Conservation (phyloP, 2,888 invertebrate genomes). For the Hydriomena furcata region DNA sequence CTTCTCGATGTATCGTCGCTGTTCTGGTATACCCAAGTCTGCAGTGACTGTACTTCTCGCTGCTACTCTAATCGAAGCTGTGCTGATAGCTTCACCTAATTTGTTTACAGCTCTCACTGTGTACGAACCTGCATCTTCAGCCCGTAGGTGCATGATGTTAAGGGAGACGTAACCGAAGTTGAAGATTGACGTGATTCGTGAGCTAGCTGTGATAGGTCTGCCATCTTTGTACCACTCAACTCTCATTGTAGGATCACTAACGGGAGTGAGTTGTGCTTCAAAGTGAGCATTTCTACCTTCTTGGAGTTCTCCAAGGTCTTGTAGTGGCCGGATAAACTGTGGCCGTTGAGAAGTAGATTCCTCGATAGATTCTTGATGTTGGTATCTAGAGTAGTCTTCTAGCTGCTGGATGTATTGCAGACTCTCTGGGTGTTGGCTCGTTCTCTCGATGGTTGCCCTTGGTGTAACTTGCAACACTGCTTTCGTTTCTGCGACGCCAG, state of each 20-base stretch:
- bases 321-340: conserved; percentile 93
- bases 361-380: conserved; percentile 92
- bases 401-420: conserved; percentile 95
- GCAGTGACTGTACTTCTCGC: conserved; percentile 92
- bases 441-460: conserved; percentile 92
- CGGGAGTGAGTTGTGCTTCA: conserved; percentile 95
- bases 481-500: conserved; percentile 94
- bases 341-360: conserved; percentile 92
- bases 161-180: conserved; percentile 99
- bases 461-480: conserved; percentile 91
- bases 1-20: conserved; percentile 95
- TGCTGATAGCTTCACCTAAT: conserved; percentile 94
- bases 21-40: conserved; percentile 95
- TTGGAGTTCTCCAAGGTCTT: conserved; percentile 92
- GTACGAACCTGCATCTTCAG: conserved; percentile 98
- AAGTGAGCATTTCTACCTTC: conserved; percentile 97
- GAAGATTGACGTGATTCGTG: conserved; percentile 98
- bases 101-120: conserved; percentile 96
- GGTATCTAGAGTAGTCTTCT: conserved; percentile 95
- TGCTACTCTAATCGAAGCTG: conserved; percentile 89
- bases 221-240: conserved; percentile 98
- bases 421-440: conserved; percentile 95
- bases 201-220: conserved; percentile 96
- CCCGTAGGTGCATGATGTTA: conserved; percentile 98
- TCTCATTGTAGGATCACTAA: conserved; percentile 96